Conservation (phyloP, 2,888 invertebrate genomes). For the Cataglyphis rosenhaueri region DNA sequence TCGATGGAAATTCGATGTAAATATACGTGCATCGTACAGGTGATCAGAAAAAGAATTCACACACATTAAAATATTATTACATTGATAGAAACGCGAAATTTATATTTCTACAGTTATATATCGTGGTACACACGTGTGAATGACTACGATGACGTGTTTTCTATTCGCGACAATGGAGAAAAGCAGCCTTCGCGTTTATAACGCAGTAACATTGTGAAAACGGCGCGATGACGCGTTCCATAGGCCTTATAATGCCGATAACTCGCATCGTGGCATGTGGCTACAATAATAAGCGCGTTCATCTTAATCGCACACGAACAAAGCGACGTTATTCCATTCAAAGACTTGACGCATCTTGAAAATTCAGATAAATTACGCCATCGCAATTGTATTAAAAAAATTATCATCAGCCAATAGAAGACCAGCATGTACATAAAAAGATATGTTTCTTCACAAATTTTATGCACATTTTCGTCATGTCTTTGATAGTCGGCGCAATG, state of each 20-base stretch:
- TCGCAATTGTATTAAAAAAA: not conserved
- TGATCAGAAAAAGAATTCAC: constrained; percentile 32
- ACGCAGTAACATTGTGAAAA: constrained; percentile 49
- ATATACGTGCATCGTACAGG: constrained; percentile 37
- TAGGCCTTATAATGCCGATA: constrained; percentile 49
- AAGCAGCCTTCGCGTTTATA: constrained; percentile 47
- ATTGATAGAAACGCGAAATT: constrained; percentile 27
- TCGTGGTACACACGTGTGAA: not conserved
- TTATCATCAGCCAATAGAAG: not conserved
- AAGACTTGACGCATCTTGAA: constrained; percentile 40
- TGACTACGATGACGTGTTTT: constrained; percentile 27
- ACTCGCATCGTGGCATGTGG: constrained; percentile 22
- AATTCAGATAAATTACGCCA: constrained; percentile 26
- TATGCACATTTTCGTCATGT: not conserved
- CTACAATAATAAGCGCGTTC: constrained; percentile 48
- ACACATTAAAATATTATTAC: constrained; percentile 43
- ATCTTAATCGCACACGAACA: constrained; percentile 45
- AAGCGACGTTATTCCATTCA: constrained; percentile 40
- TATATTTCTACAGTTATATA: constrained; percentile 32
- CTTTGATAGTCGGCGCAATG: too few relatives aligned
- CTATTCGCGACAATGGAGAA: constrained; percentile 44
- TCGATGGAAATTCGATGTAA: constrained; percentile 26
- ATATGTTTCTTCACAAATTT: not conserved
- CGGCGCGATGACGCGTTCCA: constrained; percentile 46
- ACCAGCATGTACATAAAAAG: not conserved